A percentile compares a stretch with the other conserved stretches of the same genome.
Conservation (phyloP, 2,113 vertebrate species). For the Tympanuchus pallidicinctus region DNA sequence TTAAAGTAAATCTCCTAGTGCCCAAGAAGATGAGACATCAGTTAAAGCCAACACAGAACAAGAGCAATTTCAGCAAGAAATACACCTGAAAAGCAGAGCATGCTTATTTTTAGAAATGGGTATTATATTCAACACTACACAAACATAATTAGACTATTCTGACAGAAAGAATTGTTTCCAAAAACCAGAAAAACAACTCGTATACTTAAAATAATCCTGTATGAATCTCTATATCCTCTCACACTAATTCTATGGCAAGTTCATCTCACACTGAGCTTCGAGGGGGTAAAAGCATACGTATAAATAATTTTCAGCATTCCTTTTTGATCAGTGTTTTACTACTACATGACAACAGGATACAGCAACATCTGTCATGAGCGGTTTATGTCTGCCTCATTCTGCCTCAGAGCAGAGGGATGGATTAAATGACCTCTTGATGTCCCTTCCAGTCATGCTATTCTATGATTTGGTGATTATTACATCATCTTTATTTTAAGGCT, state of each 20-base stretch:
- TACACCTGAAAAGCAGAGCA: not conserved
- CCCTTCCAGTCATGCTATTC: constrained; percentile 6
- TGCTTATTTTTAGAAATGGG: not conserved
- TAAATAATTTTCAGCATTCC: not conserved
- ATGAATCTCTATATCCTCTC: not conserved
- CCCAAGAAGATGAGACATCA: not conserved
- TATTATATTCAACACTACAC: not conserved
- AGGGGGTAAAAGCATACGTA: accelerated
- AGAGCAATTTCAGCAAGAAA: not conserved
- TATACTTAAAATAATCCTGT: not conserved
- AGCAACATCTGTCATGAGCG: not conserved
- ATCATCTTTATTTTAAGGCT: constrained; percentile 19
- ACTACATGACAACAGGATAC: not conserved
- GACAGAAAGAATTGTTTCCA: not conserved
- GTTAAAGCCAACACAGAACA: constrained; percentile 3
- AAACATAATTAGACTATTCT: not conserved
- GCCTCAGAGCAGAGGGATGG: not conserved
- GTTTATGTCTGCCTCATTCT: not conserved
- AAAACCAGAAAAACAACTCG: not conserved
- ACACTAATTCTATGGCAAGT: not conserved
- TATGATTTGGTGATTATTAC: not conserved
- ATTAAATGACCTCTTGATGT: constrained; percentile 30
- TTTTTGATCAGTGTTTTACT: not conserved
- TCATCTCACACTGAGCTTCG: not conserved
- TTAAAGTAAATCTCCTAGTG: constrained; percentile 2